Evolutionary conservation across 2,113 vertebrate genomes (phyloP), one percentile per base, ranked within the genome.

Genomic region (Nanorana parkeri): DNA sequence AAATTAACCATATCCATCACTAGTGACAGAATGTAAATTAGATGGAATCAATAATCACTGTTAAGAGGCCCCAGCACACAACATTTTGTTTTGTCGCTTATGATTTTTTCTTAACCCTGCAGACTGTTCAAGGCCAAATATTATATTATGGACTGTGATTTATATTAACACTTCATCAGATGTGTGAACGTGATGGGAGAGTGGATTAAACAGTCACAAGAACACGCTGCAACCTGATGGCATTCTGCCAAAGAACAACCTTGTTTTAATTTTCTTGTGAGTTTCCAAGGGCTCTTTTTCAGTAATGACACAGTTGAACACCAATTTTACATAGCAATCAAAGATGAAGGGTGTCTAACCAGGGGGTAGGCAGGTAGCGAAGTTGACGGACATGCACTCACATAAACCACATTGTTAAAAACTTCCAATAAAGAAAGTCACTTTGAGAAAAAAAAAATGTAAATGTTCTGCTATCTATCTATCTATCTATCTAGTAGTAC

Each of bases 1-100:
- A 93, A 92, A 91, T 93, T 89, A 91, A 89, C 88, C 81, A 32
- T 90, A 94, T 93, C 86, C 85, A 90, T 93, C 92, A 92, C 76
- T 71, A 86, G 26, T 85, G 88, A 87, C 89, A 91, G 75, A 75
- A 84, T 0, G 0, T 87, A 91, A 91, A 90, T 89, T 78, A 84
- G 80, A 80, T 68, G 0, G 21, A 86, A 88, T 91, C 80, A 85
- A 86, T 84, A 89, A 85, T 76, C 84, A 84, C 41, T 86, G 83
- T 80, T 89, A 87, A 86, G 74, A 67, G 2, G 21, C 3, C 90
- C 58, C 19, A 0, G 26, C 4, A 90, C 23, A 20, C 4, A 75
- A 79, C 75, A 80, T 76, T 55, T 82, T 82, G 2, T 52, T 90
- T 71, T 84, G 3, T 77, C 6, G 88, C 4, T 69, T 69, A 0